Evolutionary conservation across 2,888 invertebrate species (phyloP).

Genomic region (Ornithoptera alexandrae): DNA sequence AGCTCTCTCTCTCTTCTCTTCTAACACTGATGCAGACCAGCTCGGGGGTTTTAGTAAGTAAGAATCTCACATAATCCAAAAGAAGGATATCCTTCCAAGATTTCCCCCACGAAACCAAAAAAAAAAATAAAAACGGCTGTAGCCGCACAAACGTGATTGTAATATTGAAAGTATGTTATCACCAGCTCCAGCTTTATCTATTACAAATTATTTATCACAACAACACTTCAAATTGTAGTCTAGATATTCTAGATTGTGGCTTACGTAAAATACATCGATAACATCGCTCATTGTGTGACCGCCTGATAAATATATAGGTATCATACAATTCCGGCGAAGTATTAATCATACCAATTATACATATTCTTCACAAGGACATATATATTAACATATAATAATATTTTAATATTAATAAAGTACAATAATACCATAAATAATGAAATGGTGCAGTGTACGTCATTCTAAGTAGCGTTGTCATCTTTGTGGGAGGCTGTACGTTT

Average conservation of each 20-base stretch:
- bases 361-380: background rate
- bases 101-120: too few species aligned
- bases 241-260: slow-evolving; percentile 39
- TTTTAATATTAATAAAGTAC: background rate
- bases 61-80: too few species aligned
- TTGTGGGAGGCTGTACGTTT: too few species aligned
- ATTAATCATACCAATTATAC: slow-evolving; percentile 22
- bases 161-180: background rate
- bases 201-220: slow-evolving; percentile 28
- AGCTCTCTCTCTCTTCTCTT: too few species aligned
- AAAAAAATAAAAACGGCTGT: too few species aligned
- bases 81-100: too few species aligned
- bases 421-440: too few species aligned
- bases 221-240: slow-evolving; percentile 34
- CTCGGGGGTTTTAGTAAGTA: too few species aligned
- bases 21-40: too few species aligned
- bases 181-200: background rate
- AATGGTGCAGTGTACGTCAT: too few species aligned
- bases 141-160: too few species aligned
- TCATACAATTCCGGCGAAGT: slow-evolving; percentile 3
- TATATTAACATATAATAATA: background rate
- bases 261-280: slow-evolving; percentile 36
- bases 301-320: slow-evolving; percentile 36
- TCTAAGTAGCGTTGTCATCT: too few species aligned
- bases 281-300: slow-evolving; percentile 32